Evolutionary conservation across 2,797 vertebrate genomes (phyloP).

Genomic region (Apogon talboti): DNA sequence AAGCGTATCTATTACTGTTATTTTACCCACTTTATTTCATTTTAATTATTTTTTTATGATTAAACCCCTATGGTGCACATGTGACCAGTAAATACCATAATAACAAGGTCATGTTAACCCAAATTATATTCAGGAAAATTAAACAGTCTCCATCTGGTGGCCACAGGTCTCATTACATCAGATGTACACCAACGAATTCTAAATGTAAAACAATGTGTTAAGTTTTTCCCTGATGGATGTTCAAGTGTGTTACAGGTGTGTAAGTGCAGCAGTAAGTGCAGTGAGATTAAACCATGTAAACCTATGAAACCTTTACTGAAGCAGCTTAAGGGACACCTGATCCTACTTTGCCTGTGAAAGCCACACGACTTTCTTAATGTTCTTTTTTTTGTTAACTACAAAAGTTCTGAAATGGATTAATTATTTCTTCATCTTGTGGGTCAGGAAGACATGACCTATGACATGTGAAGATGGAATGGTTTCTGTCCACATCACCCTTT

Average conservation of each 20-base stretch:
- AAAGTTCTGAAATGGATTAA: too few species aligned
- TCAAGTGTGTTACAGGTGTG: background rate
- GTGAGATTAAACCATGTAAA: background rate
- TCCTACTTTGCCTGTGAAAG: background rate
- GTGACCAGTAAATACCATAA: conserved; percentile 10
- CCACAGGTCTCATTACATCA: conserved; percentile 11
- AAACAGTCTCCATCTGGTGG: conserved; percentile 54
- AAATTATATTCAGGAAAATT: background rate
- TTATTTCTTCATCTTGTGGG: too few species aligned
- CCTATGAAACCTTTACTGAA: background rate
- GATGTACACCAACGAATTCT: background rate
- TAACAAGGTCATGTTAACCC: conserved; percentile 14
- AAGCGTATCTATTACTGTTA: background rate
- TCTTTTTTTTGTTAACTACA: too few species aligned
- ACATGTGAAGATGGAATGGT: too few species aligned
- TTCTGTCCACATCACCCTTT: too few species aligned
- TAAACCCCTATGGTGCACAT: background rate
- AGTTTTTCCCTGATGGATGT: background rate
- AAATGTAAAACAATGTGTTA: background rate
- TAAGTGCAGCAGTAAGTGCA: background rate
- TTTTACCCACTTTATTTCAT: background rate
- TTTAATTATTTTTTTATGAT: conserved; percentile 6
- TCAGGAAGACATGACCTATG: too few species aligned
- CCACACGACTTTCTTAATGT: too few species aligned
- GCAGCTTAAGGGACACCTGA: background rate